Percentiles rank a stretch among this genome's conserved stretches.
Conservation (phyloP, 2,797 vertebrate species). For the Pteropus rufus region DNA sequence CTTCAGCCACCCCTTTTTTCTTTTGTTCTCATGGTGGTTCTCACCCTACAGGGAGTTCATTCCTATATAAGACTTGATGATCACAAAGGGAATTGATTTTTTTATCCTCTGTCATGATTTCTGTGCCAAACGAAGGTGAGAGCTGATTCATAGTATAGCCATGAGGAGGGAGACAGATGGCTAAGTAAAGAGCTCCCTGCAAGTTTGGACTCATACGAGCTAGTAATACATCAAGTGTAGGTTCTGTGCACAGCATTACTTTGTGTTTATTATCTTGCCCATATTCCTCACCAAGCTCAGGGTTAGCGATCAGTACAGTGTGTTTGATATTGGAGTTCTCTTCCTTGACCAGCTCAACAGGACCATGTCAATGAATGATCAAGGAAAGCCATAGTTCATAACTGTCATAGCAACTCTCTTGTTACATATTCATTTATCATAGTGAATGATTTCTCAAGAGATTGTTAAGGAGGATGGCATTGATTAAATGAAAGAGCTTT, state of each 20-base stretch:
- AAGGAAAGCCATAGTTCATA: background rate
- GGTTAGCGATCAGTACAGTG: background rate
- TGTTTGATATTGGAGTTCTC: background rate
- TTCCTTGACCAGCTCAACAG: background rate
- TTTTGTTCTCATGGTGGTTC: background rate
- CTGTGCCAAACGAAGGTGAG: background rate
- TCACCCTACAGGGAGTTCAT: background rate
- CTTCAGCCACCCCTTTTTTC: background rate
- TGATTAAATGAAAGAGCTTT: background rate
- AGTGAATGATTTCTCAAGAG: background rate
- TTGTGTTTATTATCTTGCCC: background rate
- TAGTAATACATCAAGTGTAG: background rate
- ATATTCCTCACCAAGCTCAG: background rate
- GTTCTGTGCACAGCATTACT: background rate
- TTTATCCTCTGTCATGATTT: background rate
- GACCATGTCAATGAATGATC: background rate
- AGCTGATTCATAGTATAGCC: background rate
- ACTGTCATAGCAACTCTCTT: background rate
- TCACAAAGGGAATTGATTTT: background rate
- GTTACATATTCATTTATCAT: background rate
- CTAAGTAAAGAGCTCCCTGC: background rate
- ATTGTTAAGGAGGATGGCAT: background rate
- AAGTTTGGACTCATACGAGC: background rate
- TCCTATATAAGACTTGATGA: background rate
- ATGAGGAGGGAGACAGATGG: background rate